Conservation (phyloP, 2,113 vertebrate species). For the Oreochromis niloticus region DNA sequence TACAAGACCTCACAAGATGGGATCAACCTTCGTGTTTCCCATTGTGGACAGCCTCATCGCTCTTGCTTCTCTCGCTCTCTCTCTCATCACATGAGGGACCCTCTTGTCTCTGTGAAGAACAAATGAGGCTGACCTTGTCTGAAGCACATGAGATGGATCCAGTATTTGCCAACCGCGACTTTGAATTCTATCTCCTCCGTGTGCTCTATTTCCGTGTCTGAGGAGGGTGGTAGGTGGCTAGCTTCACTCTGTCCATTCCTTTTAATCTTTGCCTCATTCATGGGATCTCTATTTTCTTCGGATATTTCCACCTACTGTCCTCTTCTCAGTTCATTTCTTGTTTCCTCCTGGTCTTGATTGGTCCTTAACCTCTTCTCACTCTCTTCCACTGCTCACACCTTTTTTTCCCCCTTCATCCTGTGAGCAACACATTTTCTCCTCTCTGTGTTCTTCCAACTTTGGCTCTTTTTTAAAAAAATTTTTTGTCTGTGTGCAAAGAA, state of each 20-base stretch:
- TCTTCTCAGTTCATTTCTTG: background rate
- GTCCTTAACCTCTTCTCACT: background rate
- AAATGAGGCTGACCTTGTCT: conserved; percentile 48
- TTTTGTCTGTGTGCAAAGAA: background rate
- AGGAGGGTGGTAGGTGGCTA: background rate
- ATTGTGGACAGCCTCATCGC: background rate
- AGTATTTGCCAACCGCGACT: background rate
- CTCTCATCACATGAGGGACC: conserved; percentile 32
- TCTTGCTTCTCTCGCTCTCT: background rate
- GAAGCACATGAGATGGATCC: background rate
- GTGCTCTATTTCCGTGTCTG: conserved; percentile 8
- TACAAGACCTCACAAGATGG: background rate
- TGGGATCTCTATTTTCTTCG: background rate
- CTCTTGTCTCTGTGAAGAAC: conserved; percentile 16
- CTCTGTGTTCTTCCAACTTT: background rate
- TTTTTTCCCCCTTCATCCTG: background rate
- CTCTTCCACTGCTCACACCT: background rate
- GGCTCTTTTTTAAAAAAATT: background rate
- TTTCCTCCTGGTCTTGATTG: background rate
- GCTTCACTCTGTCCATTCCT: background rate
- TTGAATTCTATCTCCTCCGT: background rate
- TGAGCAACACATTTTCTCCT: background rate
- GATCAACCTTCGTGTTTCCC: conserved; percentile 34
- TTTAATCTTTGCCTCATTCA: background rate
- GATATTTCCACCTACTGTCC: background rate